A percentile compares a stretch with the other conserved stretches of the same genome.
Conservation (phyloP, 1,140 invertebrate species). For the Teleopsis dalmanni region DNA sequence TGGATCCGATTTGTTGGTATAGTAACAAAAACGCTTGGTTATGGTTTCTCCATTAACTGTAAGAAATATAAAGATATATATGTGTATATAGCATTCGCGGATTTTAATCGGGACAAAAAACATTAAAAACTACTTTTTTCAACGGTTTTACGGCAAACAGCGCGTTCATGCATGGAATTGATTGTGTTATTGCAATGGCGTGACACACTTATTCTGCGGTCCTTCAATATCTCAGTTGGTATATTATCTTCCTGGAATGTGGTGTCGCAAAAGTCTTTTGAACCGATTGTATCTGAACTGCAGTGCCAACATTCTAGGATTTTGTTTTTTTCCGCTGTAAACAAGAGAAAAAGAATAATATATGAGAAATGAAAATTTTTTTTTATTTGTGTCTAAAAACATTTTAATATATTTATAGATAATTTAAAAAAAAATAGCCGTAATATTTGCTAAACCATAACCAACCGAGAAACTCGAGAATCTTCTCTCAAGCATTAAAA, state of each 20-base stretch:
- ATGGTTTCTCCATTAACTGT: conserved; percentile 34
- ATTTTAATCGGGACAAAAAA: not conserved
- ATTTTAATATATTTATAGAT: no score
- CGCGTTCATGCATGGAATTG: conserved; percentile 33
- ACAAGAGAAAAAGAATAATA: not conserved
- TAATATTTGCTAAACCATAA: no score
- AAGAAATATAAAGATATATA: not conserved
- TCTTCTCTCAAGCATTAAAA: no score
- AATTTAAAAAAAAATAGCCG: no score
- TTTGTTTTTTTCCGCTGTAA: conserved; percentile 20
- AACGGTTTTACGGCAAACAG: conserved; percentile 40
- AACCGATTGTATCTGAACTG: conserved; percentile 33
- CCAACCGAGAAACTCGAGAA: no score
- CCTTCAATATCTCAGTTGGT: conserved; percentile 27
- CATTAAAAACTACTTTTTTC: conserved; percentile 26
- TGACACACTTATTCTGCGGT: conserved; percentile 30
- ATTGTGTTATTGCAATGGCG: conserved; percentile 36
- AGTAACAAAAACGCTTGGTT: conserved; percentile 41
- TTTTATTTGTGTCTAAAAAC: no score
- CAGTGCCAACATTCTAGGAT: conserved; percentile 38
- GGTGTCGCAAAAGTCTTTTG: conserved; percentile 35
- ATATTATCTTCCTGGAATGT: conserved; percentile 37
- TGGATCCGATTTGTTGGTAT: conserved; percentile 38
- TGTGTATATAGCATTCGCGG: not conserved
- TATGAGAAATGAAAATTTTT: not conserved